Evolutionary conservation across 2,113 vertebrate genomes (phyloP), one percentile per base, ranked within the genome.

Genomic region (Osmerus mordax): DNA sequence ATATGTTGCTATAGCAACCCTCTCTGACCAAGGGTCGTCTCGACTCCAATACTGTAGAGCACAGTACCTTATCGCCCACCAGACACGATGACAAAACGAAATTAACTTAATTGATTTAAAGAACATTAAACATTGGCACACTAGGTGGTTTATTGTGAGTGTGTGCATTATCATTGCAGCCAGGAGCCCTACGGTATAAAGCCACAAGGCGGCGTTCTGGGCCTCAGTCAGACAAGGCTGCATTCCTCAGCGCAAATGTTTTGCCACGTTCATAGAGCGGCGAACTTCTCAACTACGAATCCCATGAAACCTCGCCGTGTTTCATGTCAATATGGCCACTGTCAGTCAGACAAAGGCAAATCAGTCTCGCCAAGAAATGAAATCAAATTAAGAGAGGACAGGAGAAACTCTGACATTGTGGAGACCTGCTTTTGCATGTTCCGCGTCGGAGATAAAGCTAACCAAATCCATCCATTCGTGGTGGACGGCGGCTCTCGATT

Each of bases 341-440:
- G 92, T 91, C 89, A 90, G 86, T 89, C 86, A 90, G 90, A 93
- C 92, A 93, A 93, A 93, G 91, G 89, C 89, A 81, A 88, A 90
- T 87, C 76, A 87, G 90, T 89, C 89, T 91, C 86, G 89, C 87
- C 77, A 84, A 66, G 87, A 87, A 81, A 85, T 87, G 86, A 89
- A 89, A 84, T 87, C 87, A 85, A 89, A 88, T 90, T 91, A 87
- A 83, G 65, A 47, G 64, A 68, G 59, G 55, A 83, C 53, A 79
- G 73, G 82, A 81, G 75, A 78, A 78, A 78, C 79, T 77, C 77
- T 87, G 86, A 86, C 84, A 86, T 87, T 89, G 87, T 84, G 80
- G 82, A 83, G 78, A 85, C 77, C 79, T 80, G 78, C 68, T 73
- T 78, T 81, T 72, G 82, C 78, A 74, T 73, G 78, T 82, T 81